Evolutionary conservation across 2,797 vertebrate genomes (phyloP).

Genomic region (Halcyon smyrnensis): DNA sequence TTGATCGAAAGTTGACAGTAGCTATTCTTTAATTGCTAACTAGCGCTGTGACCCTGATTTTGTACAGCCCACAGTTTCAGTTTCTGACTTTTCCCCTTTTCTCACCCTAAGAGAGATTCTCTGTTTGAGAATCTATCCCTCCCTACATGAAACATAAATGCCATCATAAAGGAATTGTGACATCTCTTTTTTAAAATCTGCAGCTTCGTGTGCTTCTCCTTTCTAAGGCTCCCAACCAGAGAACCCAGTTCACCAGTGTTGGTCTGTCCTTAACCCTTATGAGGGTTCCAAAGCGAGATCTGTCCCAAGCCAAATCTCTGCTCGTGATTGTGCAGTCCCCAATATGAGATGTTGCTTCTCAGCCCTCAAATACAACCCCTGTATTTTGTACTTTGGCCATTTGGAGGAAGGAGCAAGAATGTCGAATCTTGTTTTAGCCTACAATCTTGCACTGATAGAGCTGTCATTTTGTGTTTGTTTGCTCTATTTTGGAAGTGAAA

Average conservation of each 20-base stretch:
- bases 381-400: not conserved
- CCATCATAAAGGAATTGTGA: not conserved
- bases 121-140: not conserved
- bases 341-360: not conserved
- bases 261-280: not conserved
- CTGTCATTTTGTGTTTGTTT: not conserved
- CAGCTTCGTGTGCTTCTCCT: accelerated
- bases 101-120: not conserved
- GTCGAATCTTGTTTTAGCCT: not conserved
- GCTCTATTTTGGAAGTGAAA: constrained; percentile 1
- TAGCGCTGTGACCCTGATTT: constrained; percentile 12
- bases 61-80: not conserved
- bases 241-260: not conserved
- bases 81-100: not conserved
- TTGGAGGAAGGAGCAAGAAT: not conserved
- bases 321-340: accelerated
- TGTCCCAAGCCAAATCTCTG: not conserved
- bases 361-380: not conserved
- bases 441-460: not conserved
- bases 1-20: constrained; percentile 40
- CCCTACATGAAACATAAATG: not conserved
- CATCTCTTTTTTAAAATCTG: not conserved
- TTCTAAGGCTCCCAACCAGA: not conserved
- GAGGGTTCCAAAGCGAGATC: not conserved
- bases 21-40: constrained; percentile 51